Percentiles rank a stretch among this genome's conserved stretches.
phyloP scores from a whole-genome alignment of 1,140 invertebrate species.

The Listronotus bonariensis region DNA sequence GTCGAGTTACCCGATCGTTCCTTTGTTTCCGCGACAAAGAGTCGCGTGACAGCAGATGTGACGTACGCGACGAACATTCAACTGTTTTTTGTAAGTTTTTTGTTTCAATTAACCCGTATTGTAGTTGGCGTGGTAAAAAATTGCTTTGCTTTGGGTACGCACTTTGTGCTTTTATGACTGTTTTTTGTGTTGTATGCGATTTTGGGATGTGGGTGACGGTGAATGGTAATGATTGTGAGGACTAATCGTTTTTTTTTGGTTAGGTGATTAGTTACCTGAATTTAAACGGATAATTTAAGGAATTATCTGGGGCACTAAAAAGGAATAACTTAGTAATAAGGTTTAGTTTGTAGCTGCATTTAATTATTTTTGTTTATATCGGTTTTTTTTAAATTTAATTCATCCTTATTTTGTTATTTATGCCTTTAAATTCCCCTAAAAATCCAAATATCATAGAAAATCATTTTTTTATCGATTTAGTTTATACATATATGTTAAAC shows the following conservation, averaged over 20 bases:
- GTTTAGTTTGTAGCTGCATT: too few species aligned
- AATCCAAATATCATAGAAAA: too few species aligned
- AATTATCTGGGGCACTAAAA: too few species aligned
- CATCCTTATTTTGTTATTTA: too few species aligned
- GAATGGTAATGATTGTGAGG: constrained; percentile 6
- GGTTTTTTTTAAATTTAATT: too few species aligned
- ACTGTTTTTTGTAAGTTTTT: constrained; percentile 28
- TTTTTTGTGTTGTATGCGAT: not conserved
- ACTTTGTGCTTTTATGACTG: not conserved
- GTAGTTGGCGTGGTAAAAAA: not conserved
- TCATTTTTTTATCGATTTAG: too few species aligned
- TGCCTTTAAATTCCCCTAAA: too few species aligned
- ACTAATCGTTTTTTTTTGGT: constrained; percentile 7
- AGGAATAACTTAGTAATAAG: too few species aligned
- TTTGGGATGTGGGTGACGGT: not conserved
- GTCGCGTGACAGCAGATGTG: constrained; percentile 26
- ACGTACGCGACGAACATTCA: constrained; percentile 17
- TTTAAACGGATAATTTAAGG: too few species aligned
- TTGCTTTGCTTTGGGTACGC: not conserved
- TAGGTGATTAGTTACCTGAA: not conserved
- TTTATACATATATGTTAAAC: not conserved
- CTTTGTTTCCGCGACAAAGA: constrained; percentile 14
- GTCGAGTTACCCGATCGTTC: constrained; percentile 13
- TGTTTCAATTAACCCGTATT: constrained; percentile 17
- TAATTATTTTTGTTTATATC: too few species aligned